Evolutionary conservation across 1,140 invertebrate genomes (phyloP).

Genomic region (Oppia nitens): DNA sequence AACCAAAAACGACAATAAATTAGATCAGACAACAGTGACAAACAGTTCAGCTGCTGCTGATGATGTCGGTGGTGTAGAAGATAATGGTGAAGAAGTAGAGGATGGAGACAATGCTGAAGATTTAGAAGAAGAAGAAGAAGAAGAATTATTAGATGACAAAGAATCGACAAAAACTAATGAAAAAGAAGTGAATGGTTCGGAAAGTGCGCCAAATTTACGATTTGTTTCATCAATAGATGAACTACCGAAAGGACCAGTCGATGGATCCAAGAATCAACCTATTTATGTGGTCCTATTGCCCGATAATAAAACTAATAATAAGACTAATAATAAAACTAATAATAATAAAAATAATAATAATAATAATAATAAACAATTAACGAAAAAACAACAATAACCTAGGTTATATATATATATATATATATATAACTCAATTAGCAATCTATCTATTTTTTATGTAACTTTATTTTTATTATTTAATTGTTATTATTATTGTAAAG

Average conservation of each 20-base stretch:
- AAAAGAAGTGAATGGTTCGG: background rate
- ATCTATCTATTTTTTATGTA: too few species aligned
- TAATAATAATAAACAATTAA: too few species aligned
- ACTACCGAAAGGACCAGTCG: background rate
- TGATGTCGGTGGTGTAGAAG: background rate
- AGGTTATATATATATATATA: too few species aligned
- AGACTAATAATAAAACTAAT: background rate
- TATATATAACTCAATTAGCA: too few species aligned
- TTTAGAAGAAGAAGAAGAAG: background rate
- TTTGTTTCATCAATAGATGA: conserved; percentile 9
- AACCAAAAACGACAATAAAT: background rate
- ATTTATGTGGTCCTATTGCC: conserved; percentile 13
- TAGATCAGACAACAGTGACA: background rate
- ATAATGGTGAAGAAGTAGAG: too few species aligned
- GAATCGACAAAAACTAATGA: background rate
- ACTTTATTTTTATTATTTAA: too few species aligned
- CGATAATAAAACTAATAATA: conserved; percentile 11
- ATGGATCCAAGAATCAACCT: background rate
- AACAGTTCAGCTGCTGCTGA: background rate
- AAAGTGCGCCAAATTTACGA: conserved; percentile 5
- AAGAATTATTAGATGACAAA: background rate
- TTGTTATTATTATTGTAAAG: too few species aligned
- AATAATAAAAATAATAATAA: background rate
- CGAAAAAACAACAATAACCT: too few species aligned
- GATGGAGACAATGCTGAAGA: too few species aligned